phyloP scores from a whole-genome alignment of 2,797 vertebrate genomes.

The Pangasius larnaudii region DNA sequence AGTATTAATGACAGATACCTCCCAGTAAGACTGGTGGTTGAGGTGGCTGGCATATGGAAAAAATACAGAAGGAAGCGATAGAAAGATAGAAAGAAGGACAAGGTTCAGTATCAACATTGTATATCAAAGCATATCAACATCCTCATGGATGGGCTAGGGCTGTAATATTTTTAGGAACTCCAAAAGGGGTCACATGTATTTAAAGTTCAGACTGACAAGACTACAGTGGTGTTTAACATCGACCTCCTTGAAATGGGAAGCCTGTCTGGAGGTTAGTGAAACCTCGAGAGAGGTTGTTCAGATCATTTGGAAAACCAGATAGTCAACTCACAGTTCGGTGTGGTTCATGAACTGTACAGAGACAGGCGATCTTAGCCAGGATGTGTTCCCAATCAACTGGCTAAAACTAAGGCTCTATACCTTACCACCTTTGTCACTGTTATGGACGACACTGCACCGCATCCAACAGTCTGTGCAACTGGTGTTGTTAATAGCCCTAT shows the following conservation, averaged over 20 bases:
- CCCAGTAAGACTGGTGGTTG: neutral
- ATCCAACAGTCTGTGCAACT: neutral
- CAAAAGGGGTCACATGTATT: neutral
- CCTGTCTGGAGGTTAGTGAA: conserved; percentile 6
- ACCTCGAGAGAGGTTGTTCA: neutral
- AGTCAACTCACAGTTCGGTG: neutral
- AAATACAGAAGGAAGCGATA: neutral
- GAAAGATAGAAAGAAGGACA: neutral
- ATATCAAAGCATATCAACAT: neutral
- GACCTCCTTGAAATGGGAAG: neutral
- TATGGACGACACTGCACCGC: neutral
- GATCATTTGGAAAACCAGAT: conserved; percentile 5
- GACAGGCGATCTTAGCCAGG: neutral
- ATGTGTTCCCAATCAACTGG: neutral
- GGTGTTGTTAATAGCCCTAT: neutral
- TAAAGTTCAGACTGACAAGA: neutral
- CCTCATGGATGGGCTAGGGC: neutral
- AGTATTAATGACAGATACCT: neutral
- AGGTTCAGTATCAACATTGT: no score
- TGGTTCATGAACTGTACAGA: neutral
- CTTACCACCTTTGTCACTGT: neutral
- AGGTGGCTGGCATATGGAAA: neutral
- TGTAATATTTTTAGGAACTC: neutral
- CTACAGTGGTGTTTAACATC: neutral
- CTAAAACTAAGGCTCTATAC: neutral